Percentiles rank a stretch among this genome's conserved stretches.
These are phyloP conservation scores for Podiceps cristatus DNA, from an alignment of 2,113 vertebrate species.

Conservation along the genomic window DNA sequence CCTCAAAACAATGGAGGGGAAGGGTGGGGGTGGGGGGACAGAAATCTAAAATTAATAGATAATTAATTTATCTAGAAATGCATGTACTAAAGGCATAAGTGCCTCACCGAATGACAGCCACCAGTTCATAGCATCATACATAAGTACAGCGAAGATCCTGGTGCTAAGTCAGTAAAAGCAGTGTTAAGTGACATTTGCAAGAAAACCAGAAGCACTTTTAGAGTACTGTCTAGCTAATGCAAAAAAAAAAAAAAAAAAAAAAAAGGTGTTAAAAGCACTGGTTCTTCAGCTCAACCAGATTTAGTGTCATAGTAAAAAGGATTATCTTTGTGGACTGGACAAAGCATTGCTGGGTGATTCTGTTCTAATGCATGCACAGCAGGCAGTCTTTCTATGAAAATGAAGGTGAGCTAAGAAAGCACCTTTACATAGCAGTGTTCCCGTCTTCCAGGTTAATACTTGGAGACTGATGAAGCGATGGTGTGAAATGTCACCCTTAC, in stretches of 20 bases:
- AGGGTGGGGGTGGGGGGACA: too few relatives aligned
- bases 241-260: not conserved
- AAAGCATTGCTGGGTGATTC: not conserved
- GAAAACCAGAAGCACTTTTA: not conserved
- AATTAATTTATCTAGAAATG: not conserved
- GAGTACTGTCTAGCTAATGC: not conserved
- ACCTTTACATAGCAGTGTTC: not conserved
- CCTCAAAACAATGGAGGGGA: too few relatives aligned
- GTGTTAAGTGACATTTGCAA: not conserved
- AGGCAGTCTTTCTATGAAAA: not conserved
- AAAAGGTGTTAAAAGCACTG: not conserved
- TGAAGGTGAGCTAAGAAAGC: not conserved
- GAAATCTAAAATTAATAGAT: too few relatives aligned
- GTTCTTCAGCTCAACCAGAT: not conserved
- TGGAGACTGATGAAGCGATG: not conserved
- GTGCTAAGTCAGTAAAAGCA: not conserved
- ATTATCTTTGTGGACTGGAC: not conserved
- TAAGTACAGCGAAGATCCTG: not conserved
- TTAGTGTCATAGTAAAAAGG: not conserved
- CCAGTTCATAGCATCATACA: not conserved
- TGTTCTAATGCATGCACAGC: not conserved
- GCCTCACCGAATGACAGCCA: not conserved
- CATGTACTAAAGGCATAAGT: not conserved
- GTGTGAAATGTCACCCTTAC: not conserved
- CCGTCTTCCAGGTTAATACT: not conserved